Conservation (phyloP, 2,888 invertebrate species). For the Drosophila mercatorum region DNA sequence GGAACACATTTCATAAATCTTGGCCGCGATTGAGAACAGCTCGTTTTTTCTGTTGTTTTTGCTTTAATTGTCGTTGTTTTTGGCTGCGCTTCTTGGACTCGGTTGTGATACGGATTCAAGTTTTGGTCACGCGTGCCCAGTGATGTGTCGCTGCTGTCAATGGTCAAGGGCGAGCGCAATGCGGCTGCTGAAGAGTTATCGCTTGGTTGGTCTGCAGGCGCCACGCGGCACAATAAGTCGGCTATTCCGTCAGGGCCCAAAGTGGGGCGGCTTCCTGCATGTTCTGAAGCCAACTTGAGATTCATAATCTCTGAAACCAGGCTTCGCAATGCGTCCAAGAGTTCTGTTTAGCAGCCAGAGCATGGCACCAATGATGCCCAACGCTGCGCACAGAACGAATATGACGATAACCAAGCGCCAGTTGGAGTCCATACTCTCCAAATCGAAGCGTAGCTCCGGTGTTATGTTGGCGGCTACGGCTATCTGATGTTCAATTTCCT, state of each 20-base stretch:
- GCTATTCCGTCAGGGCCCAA: constrained; percentile 31
- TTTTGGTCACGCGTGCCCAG: constrained; percentile 11
- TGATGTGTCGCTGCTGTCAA: constrained; percentile 20
- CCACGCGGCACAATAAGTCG: constrained; percentile 21
- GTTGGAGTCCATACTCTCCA: constrained; percentile 2
- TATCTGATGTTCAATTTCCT: constrained; percentile 30
- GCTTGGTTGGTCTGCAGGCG: not conserved
- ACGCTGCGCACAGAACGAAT: constrained; percentile 8
- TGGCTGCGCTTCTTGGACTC: constrained; percentile 31
- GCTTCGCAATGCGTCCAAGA: constrained; percentile 22
- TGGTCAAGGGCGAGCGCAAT: constrained; percentile 16
- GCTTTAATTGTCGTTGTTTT: constrained; percentile 62
- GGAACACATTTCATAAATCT: constrained; percentile 76
- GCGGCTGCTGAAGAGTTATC: constrained; percentile 19
- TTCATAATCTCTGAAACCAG: not conserved
- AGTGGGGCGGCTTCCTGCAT: constrained; percentile 1
- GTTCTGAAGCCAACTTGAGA: not conserved
- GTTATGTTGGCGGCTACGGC: not conserved
- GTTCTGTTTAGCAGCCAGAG: constrained; percentile 29
- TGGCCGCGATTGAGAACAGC: constrained; percentile 71
- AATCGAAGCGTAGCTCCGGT: not conserved
- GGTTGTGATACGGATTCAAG: constrained; percentile 9
- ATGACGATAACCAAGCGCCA: constrained; percentile 24
- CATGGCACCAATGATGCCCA: constrained; percentile 25
- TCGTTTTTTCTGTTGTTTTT: constrained; percentile 19